Evolutionary conservation across 2,797 vertebrate genomes (phyloP), one percentile per base, ranked within the genome.

Genomic region (Sparidentex hasta): DNA sequence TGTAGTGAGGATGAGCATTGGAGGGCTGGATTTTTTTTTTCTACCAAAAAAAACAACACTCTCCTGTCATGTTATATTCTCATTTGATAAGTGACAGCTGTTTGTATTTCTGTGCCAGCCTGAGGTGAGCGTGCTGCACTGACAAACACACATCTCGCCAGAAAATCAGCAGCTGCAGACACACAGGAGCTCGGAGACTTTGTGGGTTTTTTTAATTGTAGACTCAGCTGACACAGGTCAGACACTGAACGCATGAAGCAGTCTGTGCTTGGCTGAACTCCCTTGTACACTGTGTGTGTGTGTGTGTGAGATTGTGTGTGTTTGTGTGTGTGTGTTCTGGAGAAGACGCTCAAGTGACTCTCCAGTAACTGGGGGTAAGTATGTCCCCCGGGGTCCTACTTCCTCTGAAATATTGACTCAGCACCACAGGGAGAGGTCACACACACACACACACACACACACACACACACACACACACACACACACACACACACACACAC

Each of bases 361-460:
- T 83, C n/a, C 66, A 80, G 88, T 86, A 76, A 87, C 80, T 73
- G n/a, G 65, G 78, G 76, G 54, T 80, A 88, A 89, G 81, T 71
- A 51, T 63, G 82, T 88, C 89, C 89, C 88, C 71, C 1, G 85
- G 82, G 88, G 78, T 80, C 66, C 46, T 12, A 48, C 89, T 92
- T 93, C 91, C 92, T 92, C 86, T 90, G 79, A 92, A 91, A 93
- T 91, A 92, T 92, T 92, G 88, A 90, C 86, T 92, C 87, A 68
- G 80, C 90, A 81, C 87, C 68, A 38, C 87, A 80, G 92, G 83
- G 83, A 86, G 82, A 86, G 71, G 85, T 59, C 72, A 16, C 80
- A 14, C 65, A 71, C 75, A 52, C 77, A 56, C 48, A 65, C 44
- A 65, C 84, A 59, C 58, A 46, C 70, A 73, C 58, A 71, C 58